Base-by-base conservation (phyloP, 2,113 vertebrate species). In the Microcebus griseorufus region DNA sequence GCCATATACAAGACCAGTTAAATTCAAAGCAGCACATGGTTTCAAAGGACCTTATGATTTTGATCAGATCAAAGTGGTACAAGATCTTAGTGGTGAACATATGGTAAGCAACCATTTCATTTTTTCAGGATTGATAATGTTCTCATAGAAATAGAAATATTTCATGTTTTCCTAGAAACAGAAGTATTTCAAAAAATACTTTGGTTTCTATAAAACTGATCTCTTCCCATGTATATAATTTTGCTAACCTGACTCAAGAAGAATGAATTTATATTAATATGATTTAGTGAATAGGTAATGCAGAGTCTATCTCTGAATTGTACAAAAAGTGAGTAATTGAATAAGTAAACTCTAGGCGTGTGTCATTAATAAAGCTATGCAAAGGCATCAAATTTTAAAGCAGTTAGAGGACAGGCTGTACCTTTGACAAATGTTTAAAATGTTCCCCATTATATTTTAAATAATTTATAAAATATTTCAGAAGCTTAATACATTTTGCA, bases 1-100 rank as follows among this genome's bases (percentile, higher is more conserved):
- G 99, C 99, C 99, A 0, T 99, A 99, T 97, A 99, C 99, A 22
- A 98, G 99, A 96, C 99, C 99, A 4, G 99, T 99, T 90, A 99
- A 99, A 98, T 99, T 99, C 98, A 99, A 99, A 99, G 99, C 99
- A 25, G 99, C 99, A 0, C 99, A 99, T 97, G 99, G 99, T 97
- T 99, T 99, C 98, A 99, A 99, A 98, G 99, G 99, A 93, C 99
- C 99, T 9, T 99, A 99, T 34, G 99, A 99, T 98, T 99, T 99
- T 97, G 99, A 99, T 96, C 99, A 99, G 97, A 99, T 99, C 92
- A 99, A 99, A 98, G 99, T 99, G 78, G 99, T 99, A 45, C 99
- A 99, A 97, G 99, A 99, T 98, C 99, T 99, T 96, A 99, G 99
- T 91, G 99, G 99, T 81, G 99, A 99, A 93, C 99, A 99, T 97